Conservation (phyloP, 2,888 invertebrate genomes). For the Theretra japonica region DNA sequence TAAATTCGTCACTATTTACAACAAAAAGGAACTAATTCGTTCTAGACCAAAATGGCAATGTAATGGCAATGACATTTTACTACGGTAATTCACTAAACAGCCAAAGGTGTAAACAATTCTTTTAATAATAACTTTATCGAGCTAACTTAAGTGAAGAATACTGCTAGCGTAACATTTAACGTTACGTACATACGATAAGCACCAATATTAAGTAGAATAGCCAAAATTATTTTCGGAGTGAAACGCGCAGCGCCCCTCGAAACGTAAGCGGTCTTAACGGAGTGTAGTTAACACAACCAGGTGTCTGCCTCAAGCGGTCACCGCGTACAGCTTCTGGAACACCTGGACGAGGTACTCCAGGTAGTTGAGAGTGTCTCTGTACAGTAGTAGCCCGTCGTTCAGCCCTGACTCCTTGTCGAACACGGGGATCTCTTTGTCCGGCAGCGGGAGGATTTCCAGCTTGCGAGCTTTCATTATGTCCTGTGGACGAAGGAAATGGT, state of each 20-base stretch:
- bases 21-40: slow-evolving; percentile 81
- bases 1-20: slow-evolving; percentile 82
- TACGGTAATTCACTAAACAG: slow-evolving; percentile 69
- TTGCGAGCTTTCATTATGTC: slow-evolving; percentile 68
- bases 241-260: slow-evolving; percentile 39
- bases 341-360: slow-evolving; percentile 71
- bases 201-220: slow-evolving; percentile 50
- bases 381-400: slow-evolving; percentile 60
- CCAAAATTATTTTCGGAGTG: slow-evolving; percentile 17
- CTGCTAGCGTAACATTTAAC: slow-evolving; percentile 40
- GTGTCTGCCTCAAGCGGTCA: slow-evolving; percentile 48
- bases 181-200: slow-evolving; percentile 36
- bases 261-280: slow-evolving; percentile 47
- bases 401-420: slow-evolving; percentile 55
- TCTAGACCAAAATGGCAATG: slow-evolving; percentile 83
- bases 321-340: slow-evolving; percentile 63
- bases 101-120: slow-evolving; percentile 66
- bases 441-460: slow-evolving; percentile 61
- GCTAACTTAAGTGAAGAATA: slow-evolving; percentile 54
- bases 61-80: slow-evolving; percentile 80
- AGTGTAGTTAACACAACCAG: slow-evolving; percentile 50
- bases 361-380: slow-evolving; percentile 74
- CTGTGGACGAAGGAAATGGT: slow-evolving; percentile 56
- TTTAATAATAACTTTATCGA: slow-evolving; percentile 49
- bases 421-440: slow-evolving; percentile 63